Evolutionary conservation across 2,113 vertebrate species (phyloP).

Genomic region (Odontophorus gujanensis): DNA sequence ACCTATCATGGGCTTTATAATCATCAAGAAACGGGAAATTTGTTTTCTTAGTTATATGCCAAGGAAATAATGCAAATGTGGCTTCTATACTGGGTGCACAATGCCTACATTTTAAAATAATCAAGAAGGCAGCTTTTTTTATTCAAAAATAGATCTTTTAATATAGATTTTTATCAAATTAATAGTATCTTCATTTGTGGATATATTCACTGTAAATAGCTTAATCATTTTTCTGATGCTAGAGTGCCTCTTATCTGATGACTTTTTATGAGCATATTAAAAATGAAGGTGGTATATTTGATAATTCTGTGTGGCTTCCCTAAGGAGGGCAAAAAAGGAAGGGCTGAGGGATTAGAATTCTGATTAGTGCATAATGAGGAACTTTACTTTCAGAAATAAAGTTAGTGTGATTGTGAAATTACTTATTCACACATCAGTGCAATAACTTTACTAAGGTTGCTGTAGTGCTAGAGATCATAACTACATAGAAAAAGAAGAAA

Average conservation of each 20-base stretch:
- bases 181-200: constrained; percentile 1
- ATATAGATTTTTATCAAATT: background rate
- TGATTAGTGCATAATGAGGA: constrained; percentile 48
- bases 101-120: background rate
- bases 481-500: too few relatives aligned
- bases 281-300: constrained; percentile 25
- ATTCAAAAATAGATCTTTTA: constrained; percentile 6
- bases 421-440: background rate
- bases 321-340: constrained; percentile 4
- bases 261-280: constrained; percentile 6
- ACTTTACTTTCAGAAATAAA: constrained; percentile 51
- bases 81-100: background rate
- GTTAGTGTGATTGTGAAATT: constrained; percentile 41
- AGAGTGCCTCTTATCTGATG: constrained; percentile 31
- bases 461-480: constrained; percentile 15
- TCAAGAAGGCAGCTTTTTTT: background rate
- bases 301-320: constrained; percentile 8
- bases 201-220: constrained; percentile 43
- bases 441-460: constrained; percentile 15
- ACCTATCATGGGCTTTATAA: background rate
- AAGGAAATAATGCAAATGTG: background rate
- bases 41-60: background rate
- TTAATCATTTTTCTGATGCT: constrained; percentile 31
- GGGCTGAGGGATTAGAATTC: background rate
- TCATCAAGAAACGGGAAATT: background rate